These are phyloP conservation scores for Aramus guarauna DNA, from an alignment of 2,113 vertebrate species.

Conservation along the genomic window DNA sequence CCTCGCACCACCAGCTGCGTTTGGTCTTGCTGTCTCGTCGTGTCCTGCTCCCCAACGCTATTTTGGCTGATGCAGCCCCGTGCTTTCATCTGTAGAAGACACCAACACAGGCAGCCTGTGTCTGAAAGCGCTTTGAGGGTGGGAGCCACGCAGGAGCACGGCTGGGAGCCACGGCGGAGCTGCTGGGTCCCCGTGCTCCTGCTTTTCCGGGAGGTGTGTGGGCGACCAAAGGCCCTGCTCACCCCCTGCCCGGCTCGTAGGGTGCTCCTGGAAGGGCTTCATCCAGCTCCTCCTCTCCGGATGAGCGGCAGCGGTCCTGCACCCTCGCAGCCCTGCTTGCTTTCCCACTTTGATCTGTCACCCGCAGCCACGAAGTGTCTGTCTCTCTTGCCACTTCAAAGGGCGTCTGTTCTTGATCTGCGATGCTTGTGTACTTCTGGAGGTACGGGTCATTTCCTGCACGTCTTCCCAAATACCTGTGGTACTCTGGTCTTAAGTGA, in stretches of 20 bases:
- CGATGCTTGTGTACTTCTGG: background rate
- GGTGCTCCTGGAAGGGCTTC: background rate
- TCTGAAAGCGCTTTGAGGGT: background rate
- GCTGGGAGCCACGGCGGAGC: accelerated
- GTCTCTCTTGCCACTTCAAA: background rate
- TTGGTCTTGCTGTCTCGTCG: background rate
- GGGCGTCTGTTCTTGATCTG: background rate
- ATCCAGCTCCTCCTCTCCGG: background rate
- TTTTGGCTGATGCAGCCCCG: background rate
- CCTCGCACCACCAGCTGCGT: background rate
- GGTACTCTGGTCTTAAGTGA: background rate
- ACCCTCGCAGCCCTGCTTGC: background rate
- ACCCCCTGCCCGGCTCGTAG: accelerated
- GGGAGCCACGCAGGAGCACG: accelerated
- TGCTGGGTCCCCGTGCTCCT: accelerated
- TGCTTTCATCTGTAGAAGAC: background rate
- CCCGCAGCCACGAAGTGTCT: background rate
- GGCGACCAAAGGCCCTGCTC: background rate
- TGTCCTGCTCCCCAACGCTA: accelerated
- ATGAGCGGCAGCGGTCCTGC: background rate
- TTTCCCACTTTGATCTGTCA: background rate
- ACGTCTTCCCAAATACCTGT: background rate
- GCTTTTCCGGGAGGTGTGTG: background rate
- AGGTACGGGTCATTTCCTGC: background rate
- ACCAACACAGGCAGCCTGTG: background rate